phyloP scores from a whole-genome alignment of 2,797 vertebrate genomes.

The Apogon talboti region DNA sequence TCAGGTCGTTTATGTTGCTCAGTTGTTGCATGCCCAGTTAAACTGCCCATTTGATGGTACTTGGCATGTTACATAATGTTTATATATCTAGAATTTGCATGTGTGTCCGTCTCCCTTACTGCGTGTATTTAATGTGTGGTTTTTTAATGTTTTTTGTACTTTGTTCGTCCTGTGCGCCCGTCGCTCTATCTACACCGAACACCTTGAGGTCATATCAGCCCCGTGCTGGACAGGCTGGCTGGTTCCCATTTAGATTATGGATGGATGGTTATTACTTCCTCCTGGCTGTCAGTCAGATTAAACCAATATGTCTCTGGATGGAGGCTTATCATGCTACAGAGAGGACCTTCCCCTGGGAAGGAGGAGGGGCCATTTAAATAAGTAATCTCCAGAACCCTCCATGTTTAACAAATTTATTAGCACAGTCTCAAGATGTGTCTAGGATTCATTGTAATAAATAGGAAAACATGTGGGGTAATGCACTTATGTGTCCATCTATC shows the following conservation, averaged over 20 bases:
- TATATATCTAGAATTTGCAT: neutral
- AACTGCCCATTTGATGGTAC: neutral
- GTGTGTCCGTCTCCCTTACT: slow-evolving; percentile 3
- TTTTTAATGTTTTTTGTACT: slow-evolving; percentile 35
- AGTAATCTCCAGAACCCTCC: slow-evolving; percentile 55
- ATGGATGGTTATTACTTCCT: slow-evolving; percentile 82
- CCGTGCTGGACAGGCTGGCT: slow-evolving; percentile 60
- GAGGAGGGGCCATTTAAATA: slow-evolving; percentile 68
- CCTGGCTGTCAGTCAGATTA: slow-evolving; percentile 80
- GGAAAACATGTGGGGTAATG: slow-evolving; percentile 12
- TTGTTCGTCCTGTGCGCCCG: slow-evolving; percentile 32
- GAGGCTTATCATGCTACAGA: slow-evolving; percentile 68
- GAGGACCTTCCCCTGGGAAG: slow-evolving; percentile 64
- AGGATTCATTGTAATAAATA: slow-evolving; percentile 30
- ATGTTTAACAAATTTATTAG: slow-evolving; percentile 59
- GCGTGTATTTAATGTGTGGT: slow-evolving; percentile 7
- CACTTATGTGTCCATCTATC: neutral
- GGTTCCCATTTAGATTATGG: slow-evolving; percentile 81
- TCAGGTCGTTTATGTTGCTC: neutral
- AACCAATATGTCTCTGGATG: slow-evolving; percentile 76
- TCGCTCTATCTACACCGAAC: slow-evolving; percentile 74
- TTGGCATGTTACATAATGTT: too few relatives aligned
- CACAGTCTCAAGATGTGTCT: slow-evolving; percentile 18
- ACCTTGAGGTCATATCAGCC: slow-evolving; percentile 80
- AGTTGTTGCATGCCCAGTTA: neutral